Percentiles rank a stretch among this genome's conserved stretches.
phyloP scores from a whole-genome alignment of 2,113 vertebrate genomes.

The Zosterops lateralis region DNA sequence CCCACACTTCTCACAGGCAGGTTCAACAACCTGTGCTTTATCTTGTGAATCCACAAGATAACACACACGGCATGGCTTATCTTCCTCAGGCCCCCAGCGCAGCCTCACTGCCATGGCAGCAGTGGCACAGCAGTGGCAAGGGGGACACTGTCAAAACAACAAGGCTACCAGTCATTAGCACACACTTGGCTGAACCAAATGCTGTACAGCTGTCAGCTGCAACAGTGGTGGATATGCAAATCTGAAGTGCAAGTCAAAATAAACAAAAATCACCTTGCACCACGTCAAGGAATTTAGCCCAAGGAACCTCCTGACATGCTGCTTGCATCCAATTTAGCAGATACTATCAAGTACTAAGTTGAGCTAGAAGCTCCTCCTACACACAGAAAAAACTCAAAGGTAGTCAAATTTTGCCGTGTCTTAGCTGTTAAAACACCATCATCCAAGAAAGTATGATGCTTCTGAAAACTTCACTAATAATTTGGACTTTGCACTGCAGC shows the following conservation, averaged over 20 bases:
- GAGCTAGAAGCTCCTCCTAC: neutral
- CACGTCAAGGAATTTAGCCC: neutral
- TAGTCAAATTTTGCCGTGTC: neutral
- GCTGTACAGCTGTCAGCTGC: neutral
- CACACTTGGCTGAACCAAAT: neutral
- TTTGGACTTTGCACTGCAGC: constrained; percentile 12
- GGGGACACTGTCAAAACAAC: neutral
- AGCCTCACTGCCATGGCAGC: neutral
- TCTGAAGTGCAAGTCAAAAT: neutral
- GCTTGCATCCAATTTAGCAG: neutral
- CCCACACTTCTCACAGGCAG: neutral
- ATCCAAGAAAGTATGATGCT: neutral
- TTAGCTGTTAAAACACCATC: neutral
- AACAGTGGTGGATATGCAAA: neutral
- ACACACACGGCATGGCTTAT: neutral
- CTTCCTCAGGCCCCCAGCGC: neutral
- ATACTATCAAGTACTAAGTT: neutral
- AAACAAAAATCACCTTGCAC: constrained; percentile 30
- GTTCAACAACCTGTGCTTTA: neutral
- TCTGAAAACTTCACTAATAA: constrained; percentile 18
- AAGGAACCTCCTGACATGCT: neutral
- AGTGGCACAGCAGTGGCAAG: neutral
- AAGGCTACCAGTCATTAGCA: neutral
- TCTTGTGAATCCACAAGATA: neutral
- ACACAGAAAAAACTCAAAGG: neutral